Evolutionary conservation across 30 jellyfish, hydroid and myxozoan genomes (phyloP), one percentile per base, ranked within the genome.

Genomic region (Rhopilema esculentum): DNA sequence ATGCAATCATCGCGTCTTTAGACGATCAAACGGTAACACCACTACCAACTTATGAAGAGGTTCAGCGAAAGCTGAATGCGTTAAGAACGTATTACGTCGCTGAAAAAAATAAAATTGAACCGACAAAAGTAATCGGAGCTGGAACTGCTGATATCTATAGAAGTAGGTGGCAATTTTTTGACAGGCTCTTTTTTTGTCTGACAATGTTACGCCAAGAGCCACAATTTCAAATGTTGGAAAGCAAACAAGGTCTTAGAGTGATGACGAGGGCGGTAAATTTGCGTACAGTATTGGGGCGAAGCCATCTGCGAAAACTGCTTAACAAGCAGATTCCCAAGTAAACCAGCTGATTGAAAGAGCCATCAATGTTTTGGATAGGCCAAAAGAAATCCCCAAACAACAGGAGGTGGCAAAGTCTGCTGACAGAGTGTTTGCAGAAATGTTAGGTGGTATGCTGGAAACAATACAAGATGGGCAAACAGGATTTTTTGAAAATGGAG

Each of bases 201-300:
- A 77, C 77, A 77, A 77, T 29, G 79, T 77, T 24, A 62, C 88
- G 26, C 88, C 88, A 48, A 48, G 88, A 26, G 88, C 88, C 79
- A 77, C 88, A 40, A 77, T 51, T 77, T 77, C 88, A 49, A 77
- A 77, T 51, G 69, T 77, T 26, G 78, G 88, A 48, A 77, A 48
- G 30, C 28, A 18, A 40, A 6, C 57, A 40, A 40, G 57, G 57
- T 40, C 57, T 26, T 23, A 53, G 27, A 51, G 52, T 77, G 88
- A 77, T 77, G 88, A 77, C 40, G 88, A 77, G 24, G 23, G 88
- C 79, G 49, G 57, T 27, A 73, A 73, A 30, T 77, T 57, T 49
- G 88, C 88, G 20, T 77, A 77, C 77, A 77, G 63, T 57, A 18
- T 62, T 22, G 88, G 79, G 48, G 77, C 52, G 8, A 53, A 29